A percentile compares a stretch with the other conserved stretches of the same genome.
These are phyloP conservation scores for Dinocampus coccinellae DNA, from an alignment of 2,888 invertebrate species.

Conservation along the genomic window DNA sequence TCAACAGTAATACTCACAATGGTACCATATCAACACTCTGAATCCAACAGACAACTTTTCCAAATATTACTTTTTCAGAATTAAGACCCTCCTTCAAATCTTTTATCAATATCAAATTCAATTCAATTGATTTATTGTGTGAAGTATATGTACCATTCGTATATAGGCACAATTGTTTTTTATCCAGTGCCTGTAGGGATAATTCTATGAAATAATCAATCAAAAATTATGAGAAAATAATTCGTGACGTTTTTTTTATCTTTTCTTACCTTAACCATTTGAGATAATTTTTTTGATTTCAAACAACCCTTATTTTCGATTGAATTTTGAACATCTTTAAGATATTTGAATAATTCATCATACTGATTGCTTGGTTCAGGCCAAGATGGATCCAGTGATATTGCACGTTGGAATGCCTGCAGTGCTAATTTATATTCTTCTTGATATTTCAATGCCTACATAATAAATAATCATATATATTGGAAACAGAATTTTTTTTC, in stretches of 20 bases:
- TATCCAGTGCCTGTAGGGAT: conserved; percentile 73
- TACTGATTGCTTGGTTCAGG: conserved; percentile 76
- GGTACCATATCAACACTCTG: conserved; percentile 82
- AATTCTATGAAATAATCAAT: conserved; percentile 17
- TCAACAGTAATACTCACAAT: conserved; percentile 75
- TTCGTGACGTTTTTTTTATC: too few relatives aligned
- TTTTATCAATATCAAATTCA: conserved; percentile 71
- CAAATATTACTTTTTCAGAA: conserved; percentile 77
- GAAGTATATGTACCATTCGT: conserved; percentile 73
- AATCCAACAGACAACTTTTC: conserved; percentile 86
- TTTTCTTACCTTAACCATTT: conserved; percentile 75
- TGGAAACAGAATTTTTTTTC: not conserved
- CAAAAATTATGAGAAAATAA: conserved; percentile 35
- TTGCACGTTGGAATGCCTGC: conserved; percentile 77
- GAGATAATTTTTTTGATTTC: conserved; percentile 79
- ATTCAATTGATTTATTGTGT: conserved; percentile 70
- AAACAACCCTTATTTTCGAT: conserved; percentile 79
- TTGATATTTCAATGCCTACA: conserved; percentile 82
- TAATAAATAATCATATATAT: not conserved
- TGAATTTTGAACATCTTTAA: conserved; percentile 76
- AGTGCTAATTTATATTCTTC: conserved; percentile 82
- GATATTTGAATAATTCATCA: conserved; percentile 75
- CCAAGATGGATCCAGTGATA: conserved; percentile 83
- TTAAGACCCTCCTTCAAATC: conserved; percentile 77
- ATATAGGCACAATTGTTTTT: conserved; percentile 80